Percentiles rank a stretch among this genome's conserved stretches.
phyloP scores from a whole-genome alignment of 2,113 vertebrate species.

The Notiomystis cincta region DNA sequence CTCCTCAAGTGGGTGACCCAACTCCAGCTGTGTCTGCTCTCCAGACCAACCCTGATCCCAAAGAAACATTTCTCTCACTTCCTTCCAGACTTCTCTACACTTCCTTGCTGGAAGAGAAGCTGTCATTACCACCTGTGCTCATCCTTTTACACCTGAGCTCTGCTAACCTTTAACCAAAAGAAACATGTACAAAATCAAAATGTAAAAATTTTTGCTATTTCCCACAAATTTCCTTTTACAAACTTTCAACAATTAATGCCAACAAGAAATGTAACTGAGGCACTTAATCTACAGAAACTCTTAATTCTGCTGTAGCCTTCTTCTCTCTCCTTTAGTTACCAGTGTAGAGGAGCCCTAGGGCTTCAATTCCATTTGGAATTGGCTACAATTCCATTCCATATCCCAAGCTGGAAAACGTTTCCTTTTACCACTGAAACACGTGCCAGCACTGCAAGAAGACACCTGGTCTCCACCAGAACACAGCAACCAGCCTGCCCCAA shows the following conservation, averaged over 20 bases:
- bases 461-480: accelerated
- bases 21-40: not conserved
- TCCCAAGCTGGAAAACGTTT: accelerated
- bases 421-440: not conserved
- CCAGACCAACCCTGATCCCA: not conserved
- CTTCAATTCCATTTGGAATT: not conserved
- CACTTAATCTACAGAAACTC: not conserved
- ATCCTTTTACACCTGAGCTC: not conserved
- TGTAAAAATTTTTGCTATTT: not conserved
- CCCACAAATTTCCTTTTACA: not conserved
- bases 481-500: accelerated
- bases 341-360: not conserved
- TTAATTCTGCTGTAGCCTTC: not conserved
- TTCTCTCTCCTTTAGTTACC: not conserved
- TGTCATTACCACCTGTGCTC: not conserved
- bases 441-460: not conserved
- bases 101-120: not conserved
- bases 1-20: not conserved
- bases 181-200: not conserved
- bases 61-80: not conserved
- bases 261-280: not conserved
- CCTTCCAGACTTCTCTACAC: not conserved
- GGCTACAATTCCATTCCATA: not conserved
- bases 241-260: not conserved
- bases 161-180: not conserved